Evolutionary conservation across 2,888 invertebrate genomes (phyloP).

Genomic region (Macrosiphum euphorbiae): DNA sequence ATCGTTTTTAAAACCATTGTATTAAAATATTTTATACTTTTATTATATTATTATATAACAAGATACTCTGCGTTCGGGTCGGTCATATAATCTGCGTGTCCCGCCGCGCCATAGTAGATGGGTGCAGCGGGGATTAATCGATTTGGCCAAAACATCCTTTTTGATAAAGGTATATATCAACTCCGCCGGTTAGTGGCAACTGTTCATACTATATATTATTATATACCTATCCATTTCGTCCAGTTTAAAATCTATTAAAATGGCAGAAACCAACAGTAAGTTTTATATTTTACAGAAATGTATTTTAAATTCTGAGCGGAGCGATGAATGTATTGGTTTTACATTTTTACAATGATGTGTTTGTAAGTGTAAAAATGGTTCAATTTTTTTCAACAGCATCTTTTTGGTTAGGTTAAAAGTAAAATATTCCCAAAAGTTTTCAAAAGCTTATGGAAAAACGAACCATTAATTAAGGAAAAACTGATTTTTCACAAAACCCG

Average conservation of each 20-base stretch:
- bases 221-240: not conserved
- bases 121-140: not conserved
- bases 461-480: no score
- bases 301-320: no score
- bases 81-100: not conserved
- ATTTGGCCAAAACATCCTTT: not conserved
- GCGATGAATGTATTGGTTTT: no score
- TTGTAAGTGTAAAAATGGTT: no score
- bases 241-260: not conserved
- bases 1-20: not conserved
- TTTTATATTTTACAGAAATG: not conserved
- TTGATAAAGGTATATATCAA: not conserved
- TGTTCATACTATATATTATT: not conserved
- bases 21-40: not conserved
- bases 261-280: not conserved
- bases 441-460: no score
- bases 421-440: no score
- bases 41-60: not conserved
- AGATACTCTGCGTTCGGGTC: not conserved
- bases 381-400: no score
- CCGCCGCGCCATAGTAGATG: not conserved
- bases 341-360: no score
- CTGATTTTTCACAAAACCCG: no score
- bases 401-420: no score
- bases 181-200: not conserved